Base-by-base conservation (phyloP, 2,113 vertebrate species). In the Myocastor coypus region DNA sequence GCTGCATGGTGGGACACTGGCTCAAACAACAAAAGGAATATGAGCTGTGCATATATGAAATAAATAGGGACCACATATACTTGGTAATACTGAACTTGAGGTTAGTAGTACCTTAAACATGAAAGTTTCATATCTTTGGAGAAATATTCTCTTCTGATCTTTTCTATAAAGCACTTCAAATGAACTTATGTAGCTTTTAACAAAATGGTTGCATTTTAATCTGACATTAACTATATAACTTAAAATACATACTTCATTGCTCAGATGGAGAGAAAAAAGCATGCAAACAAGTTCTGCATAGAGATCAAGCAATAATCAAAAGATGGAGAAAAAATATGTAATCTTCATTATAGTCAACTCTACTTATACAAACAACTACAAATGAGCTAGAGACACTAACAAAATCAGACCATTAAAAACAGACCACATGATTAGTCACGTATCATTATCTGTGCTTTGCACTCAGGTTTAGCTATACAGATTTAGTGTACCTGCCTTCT, bases 371-470 rank as follows among this genome's bases (percentile, higher is more conserved):
- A 88, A 97, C 77, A 94, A 88, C 69, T 86, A 97, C 68, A 96
- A 92, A 92, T 81, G 28, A 95, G 84, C 28, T 80, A 98, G 83
- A 96, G 30, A 97, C 5, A 86, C 68, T 89, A 69, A 87, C 14
- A 34, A 96, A 69, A 96, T 61, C 24, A 89, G 92, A 92, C 89
- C 94, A 97, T 94, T 95, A 88, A 92, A 96, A 50, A 90, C 55
- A 61, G 61, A 97, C 63, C 20, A 89, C n/a, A 91, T 94, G 78
- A 97, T 97, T 97, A 95, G 93, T 97, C 91, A 97, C 94, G 85
- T 64, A 91, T 59, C 17, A 64, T 77, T 98, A 97, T 96, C 96
- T 95, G 19, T 87, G 81, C 83, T 96, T 84, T 93, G 50, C 93
- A 91, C 82, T 96, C 95, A 84, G 40, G 93, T 86, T 96, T 91